Percentiles rank a stretch among this genome's conserved stretches.
Evolutionary conservation across 2,888 invertebrate species (phyloP).

Genomic region (Ornithoptera priamus): DNA sequence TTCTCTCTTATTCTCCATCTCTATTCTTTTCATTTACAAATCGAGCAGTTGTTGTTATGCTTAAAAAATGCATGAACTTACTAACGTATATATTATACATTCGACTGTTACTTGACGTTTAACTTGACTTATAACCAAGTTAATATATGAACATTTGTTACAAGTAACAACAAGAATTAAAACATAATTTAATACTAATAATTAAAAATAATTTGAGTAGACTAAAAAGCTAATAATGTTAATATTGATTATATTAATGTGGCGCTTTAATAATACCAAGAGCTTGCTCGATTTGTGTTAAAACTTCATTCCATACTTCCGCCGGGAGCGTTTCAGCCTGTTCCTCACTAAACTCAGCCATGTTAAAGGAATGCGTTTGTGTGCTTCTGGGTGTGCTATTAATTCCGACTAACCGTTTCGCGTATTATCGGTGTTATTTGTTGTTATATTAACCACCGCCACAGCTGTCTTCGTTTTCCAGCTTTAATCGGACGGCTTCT

Average conservation of each 20-base stretch:
- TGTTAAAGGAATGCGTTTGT: constrained; percentile 65
- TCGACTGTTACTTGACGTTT: neutral
- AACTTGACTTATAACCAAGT: no score
- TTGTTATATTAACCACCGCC: constrained; percentile 40
- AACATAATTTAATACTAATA: neutral
- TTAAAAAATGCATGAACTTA: neutral
- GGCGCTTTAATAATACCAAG: neutral
- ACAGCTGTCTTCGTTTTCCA: constrained; percentile 27
- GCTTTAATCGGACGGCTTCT: constrained; percentile 24
- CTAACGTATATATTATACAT: neutral
- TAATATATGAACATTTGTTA: no score
- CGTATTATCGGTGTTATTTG: constrained; percentile 47
- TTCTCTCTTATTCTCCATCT: neutral
- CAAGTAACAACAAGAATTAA: neutral
- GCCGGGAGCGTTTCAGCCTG: constrained; percentile 46
- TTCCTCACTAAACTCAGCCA: constrained; percentile 47
- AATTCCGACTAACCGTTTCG: constrained; percentile 54
- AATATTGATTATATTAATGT: neutral
- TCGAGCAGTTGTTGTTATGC: neutral
- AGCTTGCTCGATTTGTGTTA: constrained; percentile 30
- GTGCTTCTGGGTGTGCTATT: constrained; percentile 75
- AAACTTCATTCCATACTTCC: constrained; percentile 14
- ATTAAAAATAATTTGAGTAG: neutral
- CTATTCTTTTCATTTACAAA: neutral
- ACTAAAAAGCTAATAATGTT: neutral